A percentile compares a stretch with the other conserved stretches of the same genome.
Evolutionary conservation across 2,113 vertebrate genomes (phyloP).

Genomic region (Epinephelus cyanopodus): DNA sequence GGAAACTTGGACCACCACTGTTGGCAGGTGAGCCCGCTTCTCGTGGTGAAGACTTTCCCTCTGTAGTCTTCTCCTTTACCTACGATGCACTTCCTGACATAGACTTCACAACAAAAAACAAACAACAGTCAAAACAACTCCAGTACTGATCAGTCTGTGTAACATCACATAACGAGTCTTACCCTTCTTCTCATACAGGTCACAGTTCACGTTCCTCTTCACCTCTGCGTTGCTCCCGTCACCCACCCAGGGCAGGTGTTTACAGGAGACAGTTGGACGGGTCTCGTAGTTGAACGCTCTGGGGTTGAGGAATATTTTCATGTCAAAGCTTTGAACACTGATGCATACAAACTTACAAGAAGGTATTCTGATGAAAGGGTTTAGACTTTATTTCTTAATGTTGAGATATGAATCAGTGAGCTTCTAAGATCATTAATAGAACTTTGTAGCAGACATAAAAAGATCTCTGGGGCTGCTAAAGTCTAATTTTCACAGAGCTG

Average conservation of each 20-base stretch:
- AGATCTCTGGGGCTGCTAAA: neutral
- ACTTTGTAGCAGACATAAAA: neutral
- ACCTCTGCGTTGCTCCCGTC: conserved; percentile 84
- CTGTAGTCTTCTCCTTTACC: conserved; percentile 89
- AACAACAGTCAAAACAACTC: neutral
- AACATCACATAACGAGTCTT: conserved; percentile 24
- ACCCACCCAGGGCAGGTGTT: conserved; percentile 92
- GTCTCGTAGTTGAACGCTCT: conserved; percentile 94
- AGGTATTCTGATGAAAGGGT: no score
- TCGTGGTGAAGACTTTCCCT: conserved; percentile 86
- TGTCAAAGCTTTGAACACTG: neutral
- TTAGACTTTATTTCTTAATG: neutral
- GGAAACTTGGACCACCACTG: conserved; percentile 92
- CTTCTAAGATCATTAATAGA: neutral
- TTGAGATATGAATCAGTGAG: neutral
- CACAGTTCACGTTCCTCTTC: conserved; percentile 90
- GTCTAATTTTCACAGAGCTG: neutral
- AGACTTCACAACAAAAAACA: conserved; percentile 82
- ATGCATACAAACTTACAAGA: neutral
- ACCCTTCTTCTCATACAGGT: conserved; percentile 98
- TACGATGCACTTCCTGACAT: conserved; percentile 90
- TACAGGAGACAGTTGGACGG: conserved; percentile 87
- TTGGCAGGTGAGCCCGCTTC: conserved; percentile 89
- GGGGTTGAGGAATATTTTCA: conserved; percentile 13
- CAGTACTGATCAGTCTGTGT: neutral